Conservation (phyloP, 2,888 invertebrate genomes). For the Aromia moschata region DNA sequence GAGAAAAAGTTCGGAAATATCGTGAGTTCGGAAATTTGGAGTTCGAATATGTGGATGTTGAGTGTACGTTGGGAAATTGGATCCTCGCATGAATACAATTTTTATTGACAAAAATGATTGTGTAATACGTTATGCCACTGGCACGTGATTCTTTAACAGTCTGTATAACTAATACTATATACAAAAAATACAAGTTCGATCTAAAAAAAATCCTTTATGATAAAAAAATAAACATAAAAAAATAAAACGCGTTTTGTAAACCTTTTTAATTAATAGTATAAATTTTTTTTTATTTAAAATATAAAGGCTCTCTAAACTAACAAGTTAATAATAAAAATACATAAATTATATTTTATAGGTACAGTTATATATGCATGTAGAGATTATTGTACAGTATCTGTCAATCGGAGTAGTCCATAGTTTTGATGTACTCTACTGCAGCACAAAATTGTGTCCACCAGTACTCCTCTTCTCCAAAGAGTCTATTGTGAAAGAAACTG, state of each 20-base stretch:
- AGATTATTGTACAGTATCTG: conserved; percentile 39
- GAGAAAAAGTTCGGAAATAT: too few relatives aligned
- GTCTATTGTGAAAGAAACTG: conserved; percentile 85
- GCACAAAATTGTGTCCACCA: conserved; percentile 99
- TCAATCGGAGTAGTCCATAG: conserved; percentile 82
- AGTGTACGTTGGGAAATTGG: too few relatives aligned
- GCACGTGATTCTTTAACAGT: too few relatives aligned
- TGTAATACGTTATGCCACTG: too few relatives aligned
- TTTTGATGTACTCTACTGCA: conserved; percentile 97
- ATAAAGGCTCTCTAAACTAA: conserved; percentile 53
- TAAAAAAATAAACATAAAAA: too few relatives aligned
- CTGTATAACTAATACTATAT: too few relatives aligned
- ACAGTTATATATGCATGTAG: conserved; percentile 44
- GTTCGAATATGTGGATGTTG: too few relatives aligned
- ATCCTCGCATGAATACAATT: too few relatives aligned
- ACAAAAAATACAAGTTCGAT: too few relatives aligned
- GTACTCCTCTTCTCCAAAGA: conserved; percentile 92
- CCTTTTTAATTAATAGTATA: conserved; percentile 29
- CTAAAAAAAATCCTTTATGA: too few relatives aligned
- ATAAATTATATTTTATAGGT: conserved; percentile 50
- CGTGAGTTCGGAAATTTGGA: too few relatives aligned
- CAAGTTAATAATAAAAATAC: conserved; percentile 52
- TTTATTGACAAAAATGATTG: too few relatives aligned
- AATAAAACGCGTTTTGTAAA: background rate
- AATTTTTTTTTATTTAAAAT: conserved; percentile 49